A percentile compares a stretch with the other conserved stretches of the same genome.
phyloP scores from a whole-genome alignment of 2,888 invertebrate species.

The Plagiodera versicolora region DNA sequence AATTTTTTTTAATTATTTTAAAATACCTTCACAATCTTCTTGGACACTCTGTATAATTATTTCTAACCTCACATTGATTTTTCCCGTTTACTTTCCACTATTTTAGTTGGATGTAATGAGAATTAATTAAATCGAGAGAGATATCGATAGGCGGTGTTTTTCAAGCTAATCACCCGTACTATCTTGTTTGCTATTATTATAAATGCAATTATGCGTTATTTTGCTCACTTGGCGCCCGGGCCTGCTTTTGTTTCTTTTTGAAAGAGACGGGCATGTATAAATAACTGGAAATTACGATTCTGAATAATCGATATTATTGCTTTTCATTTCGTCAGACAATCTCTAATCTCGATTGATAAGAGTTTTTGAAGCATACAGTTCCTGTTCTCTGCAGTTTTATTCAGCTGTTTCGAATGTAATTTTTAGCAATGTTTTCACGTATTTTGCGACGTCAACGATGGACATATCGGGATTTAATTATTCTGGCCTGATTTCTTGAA shows the following conservation, averaged over 20 bases:
- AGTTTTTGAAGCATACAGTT: too few relatives aligned
- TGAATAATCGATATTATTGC: not conserved
- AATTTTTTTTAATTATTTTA: too few relatives aligned
- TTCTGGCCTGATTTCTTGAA: constrained; percentile 11
- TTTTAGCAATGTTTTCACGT: constrained; percentile 3
- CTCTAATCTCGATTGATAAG: too few relatives aligned
- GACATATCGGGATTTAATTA: constrained; percentile 6
- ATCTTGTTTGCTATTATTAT: constrained; percentile 18
- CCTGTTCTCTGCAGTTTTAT: not conserved
- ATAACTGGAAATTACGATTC: not conserved
- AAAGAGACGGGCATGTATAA: not conserved
- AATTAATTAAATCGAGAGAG: too few relatives aligned
- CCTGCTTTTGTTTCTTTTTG: constrained; percentile 17
- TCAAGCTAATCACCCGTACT: constrained; percentile 9
- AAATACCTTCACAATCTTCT: too few relatives aligned
- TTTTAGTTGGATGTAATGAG: too few relatives aligned
- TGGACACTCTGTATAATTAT: too few relatives aligned
- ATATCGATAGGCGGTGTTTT: not conserved
- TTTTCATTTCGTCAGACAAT: not conserved
- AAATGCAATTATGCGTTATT: constrained; percentile 24
- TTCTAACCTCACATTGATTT: too few relatives aligned
- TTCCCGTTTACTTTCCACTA: too few relatives aligned
- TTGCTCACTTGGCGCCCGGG: constrained; percentile 26
- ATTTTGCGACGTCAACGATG: constrained; percentile 7
- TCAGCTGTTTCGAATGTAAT: not conserved